Conservation (phyloP, 2,113 vertebrate genomes). For the Cochlearius cochlearius region DNA sequence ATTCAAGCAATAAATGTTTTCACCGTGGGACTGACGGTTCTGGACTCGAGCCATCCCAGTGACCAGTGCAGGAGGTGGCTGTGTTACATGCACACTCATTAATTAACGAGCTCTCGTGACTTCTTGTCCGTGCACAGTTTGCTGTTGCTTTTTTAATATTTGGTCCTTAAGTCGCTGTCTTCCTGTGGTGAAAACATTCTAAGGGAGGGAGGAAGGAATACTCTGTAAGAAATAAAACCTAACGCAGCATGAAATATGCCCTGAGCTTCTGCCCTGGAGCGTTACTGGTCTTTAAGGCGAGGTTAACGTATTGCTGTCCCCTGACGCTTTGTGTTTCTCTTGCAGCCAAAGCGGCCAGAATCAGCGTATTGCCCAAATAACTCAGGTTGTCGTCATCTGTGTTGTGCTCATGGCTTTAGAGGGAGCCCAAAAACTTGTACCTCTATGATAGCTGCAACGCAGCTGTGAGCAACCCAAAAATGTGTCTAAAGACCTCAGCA, state of each 20-base stretch:
- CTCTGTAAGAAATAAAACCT: neutral
- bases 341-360: neutral
- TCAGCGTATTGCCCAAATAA: neutral
- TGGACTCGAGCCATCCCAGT: too few species aligned
- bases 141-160: neutral
- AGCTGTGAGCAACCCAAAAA: neutral
- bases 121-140: neutral
- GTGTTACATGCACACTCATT: neutral
- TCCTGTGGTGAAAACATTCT: neutral
- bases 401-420: neutral
- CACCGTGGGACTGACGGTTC: neutral
- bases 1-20: neutral
- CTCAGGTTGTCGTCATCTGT: rapidly evolving
- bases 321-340: rapidly evolving
- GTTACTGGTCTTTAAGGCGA: neutral
- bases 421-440: neutral
- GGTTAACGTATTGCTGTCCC: neutral
- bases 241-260: too few species aligned
- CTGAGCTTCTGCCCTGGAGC: neutral
- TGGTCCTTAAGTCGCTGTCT: neutral
- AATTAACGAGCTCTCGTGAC: neutral
- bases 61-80: neutral
- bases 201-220: neutral
- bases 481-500: too few species aligned
- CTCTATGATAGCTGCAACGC: neutral